Percentiles rank a stretch among this genome's conserved stretches.
These are phyloP conservation scores for Onychostoma macrolepis DNA, from an alignment of 2,113 vertebrate species.

Conservation along the genomic window DNA sequence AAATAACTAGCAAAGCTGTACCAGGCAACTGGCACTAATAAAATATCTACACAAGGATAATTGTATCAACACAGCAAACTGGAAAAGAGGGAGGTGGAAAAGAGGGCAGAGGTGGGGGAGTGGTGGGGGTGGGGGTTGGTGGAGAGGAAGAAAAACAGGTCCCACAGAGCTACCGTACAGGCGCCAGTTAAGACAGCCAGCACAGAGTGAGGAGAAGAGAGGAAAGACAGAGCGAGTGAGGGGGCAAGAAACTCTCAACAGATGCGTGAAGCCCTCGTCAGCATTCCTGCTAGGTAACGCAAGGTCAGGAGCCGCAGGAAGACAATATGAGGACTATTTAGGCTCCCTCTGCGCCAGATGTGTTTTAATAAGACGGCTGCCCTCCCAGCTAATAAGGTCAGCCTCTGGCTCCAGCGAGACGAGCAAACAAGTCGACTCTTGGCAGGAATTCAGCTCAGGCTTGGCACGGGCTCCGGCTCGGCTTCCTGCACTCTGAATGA, in stretches of 20 bases:
- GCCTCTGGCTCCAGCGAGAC: constrained; percentile 98
- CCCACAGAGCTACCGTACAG: constrained; percentile 82
- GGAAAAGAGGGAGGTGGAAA: constrained; percentile 48
- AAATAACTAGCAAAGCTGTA: constrained; percentile 70
- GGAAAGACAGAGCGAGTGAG: constrained; percentile 37
- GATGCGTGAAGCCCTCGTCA: constrained; percentile 82
- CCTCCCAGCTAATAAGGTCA: constrained; percentile 98
- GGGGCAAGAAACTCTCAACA: constrained; percentile 80
- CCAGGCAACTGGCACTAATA: constrained; percentile 69
- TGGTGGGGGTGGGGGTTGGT: constrained; percentile 63
- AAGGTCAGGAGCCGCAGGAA: constrained; percentile 83
- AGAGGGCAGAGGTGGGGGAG: constrained; percentile 65
- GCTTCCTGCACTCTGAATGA: constrained; percentile 83
- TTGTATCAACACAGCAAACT: constrained; percentile 70
- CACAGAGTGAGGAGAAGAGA: constrained; percentile 60
- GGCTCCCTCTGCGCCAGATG: constrained; percentile 93
- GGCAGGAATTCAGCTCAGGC: constrained; percentile 87
- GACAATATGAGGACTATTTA: constrained; percentile 87
- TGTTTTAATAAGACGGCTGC: constrained; percentile 95
- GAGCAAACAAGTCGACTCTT: constrained; percentile 95
- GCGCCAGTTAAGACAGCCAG: constrained; percentile 78
- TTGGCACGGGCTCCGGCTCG: constrained; percentile 84
- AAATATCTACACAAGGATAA: constrained; percentile 74
- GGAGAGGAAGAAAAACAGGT: constrained; percentile 76
- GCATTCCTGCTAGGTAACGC: constrained; percentile 91